phyloP scores from a whole-genome alignment of 2,888 invertebrate genomes.

The Lasioglossum pauxillum region DNA sequence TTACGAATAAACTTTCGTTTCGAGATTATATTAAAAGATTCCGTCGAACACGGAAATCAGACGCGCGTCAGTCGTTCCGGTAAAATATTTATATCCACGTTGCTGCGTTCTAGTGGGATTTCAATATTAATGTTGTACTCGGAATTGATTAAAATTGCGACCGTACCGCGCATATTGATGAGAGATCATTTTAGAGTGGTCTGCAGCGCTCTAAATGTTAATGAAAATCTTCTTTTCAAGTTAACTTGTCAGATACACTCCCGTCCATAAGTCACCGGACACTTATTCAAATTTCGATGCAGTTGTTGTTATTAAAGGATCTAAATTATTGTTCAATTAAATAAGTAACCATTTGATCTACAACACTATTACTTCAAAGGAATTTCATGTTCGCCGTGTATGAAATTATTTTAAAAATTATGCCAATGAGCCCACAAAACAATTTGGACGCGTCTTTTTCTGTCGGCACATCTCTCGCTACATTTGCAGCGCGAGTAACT shows the following conservation, averaged over 20 bases:
- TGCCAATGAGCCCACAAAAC: not conserved
- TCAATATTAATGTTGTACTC: conserved; percentile 32
- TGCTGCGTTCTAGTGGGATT: conserved; percentile 14
- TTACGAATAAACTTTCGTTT: not conserved
- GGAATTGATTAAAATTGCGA: conserved; percentile 24
- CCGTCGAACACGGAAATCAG: conserved; percentile 3
- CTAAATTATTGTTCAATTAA: no score
- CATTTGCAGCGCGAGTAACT: not conserved
- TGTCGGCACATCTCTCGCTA: not conserved
- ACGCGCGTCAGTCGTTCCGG: not conserved
- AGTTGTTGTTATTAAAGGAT: no score
- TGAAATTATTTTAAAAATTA: not conserved
- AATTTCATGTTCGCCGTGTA: not conserved
- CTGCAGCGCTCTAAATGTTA: no score
- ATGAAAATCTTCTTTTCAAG: no score
- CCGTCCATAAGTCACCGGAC: no score
- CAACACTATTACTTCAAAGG: not conserved
- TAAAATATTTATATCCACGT: conserved; percentile 28
- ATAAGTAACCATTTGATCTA: not conserved
- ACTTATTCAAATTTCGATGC: no score
- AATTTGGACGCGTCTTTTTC: not conserved
- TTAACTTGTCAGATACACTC: no score
- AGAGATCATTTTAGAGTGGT: not conserved
- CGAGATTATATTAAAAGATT: conserved; percentile 44
- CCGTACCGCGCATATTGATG: conserved; percentile 36